Evolutionary conservation across 2,888 invertebrate genomes (phyloP).

Genomic region (Balanococcus diminutus): DNA sequence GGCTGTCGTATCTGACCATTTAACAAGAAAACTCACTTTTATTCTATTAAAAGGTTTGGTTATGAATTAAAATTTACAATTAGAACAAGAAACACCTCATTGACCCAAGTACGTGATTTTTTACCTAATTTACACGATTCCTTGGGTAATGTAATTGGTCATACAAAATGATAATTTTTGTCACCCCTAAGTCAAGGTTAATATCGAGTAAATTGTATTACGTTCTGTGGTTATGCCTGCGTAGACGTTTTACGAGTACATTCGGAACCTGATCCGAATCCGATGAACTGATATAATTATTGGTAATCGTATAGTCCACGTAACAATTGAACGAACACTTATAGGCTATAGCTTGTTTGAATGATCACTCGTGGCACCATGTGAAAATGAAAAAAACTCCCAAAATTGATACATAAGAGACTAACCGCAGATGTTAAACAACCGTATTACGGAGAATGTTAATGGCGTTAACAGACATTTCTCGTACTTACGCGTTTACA

Average conservation of each 20-base stretch:
- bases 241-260: not conserved
- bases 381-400: not conserved
- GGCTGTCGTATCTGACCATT: not conserved
- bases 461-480: not conserved
- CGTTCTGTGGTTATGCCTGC: not conserved
- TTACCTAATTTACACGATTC: not conserved
- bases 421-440: not conserved
- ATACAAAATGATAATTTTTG: not conserved
- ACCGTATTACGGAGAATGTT: not conserved
- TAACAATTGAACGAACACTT: constrained; percentile 4
- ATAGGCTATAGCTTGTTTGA: not conserved
- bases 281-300: not conserved
- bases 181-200: not conserved
- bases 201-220: not conserved
- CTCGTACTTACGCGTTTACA: not conserved
- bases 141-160: no score
- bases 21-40: constrained; percentile 18
- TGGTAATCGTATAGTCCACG: not conserved
- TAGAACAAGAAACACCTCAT: not conserved
- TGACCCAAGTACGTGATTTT: not conserved
- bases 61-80: not conserved
- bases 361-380: not conserved
- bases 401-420: not conserved
- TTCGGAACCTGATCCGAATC: not conserved
- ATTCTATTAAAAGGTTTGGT: not conserved